Base-by-base conservation (phyloP, 64 coral and sea anemone species). In the Montipora sp. region DNA sequence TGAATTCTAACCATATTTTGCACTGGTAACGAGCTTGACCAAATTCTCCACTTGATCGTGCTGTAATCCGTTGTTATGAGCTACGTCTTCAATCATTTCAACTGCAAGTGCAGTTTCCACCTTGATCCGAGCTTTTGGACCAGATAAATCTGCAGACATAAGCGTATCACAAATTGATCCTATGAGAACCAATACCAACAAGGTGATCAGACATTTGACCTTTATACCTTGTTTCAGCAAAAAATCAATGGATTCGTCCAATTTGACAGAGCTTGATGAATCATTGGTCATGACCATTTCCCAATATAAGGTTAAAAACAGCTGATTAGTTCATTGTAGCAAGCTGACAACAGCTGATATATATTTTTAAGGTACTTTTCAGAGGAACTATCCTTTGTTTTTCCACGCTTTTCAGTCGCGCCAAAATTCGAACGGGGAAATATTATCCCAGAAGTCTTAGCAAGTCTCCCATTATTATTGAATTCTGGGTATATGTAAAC, bases 1-100 rank as follows among this genome's bases (percentile, higher is more conserved):
- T 6, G 70, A 18, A 36, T 57, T 75, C 87, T 90, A 53, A 98
- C 96, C 88, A 89, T 93, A 93, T 81, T 93, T 93, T 61, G 51
- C 89, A 71, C 88, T 91, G 7, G 74, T 84, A 36, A 91, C 91
- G 78, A 95, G 7, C 73, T 95, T 84, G 80, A 94, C 77, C 61
- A 98, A 92, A 61, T 88, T 82, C 45, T 79, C 46, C 59, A 98
- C 79, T 75, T 95, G 88, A 49, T 93, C 88, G 59, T 77, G 72
- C 15, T 55, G 77, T 65, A 98, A 68, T n/a, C 96, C 96, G 55
- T 98, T 44, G 72, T 59, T 27, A 18, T 69, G 8, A 21, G 96
- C 78, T 22, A 59, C 20, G 51, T 83, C 59, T 5, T 98, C 88
- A 12, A 98, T 43, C 68, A 75, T 94, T 57, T 90, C 77, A 16